Evolutionary conservation across 1,140 invertebrate species (phyloP).

Genomic region (Mya arenaria): DNA sequence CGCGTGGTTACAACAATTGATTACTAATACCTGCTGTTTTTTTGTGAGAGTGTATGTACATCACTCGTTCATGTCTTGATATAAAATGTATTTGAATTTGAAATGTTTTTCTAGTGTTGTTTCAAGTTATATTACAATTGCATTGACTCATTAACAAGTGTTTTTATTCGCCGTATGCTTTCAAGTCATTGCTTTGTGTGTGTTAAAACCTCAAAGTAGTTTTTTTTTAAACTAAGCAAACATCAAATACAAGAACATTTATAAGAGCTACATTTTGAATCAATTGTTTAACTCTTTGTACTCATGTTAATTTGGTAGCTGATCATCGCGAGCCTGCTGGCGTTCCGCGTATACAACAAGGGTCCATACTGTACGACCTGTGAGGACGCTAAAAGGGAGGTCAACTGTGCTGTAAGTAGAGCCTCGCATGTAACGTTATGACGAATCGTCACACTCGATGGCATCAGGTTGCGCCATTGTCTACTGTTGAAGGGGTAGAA

Average conservation of each 20-base stretch:
- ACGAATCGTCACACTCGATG: no score
- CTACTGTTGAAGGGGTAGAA: no score
- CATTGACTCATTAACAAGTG: neutral
- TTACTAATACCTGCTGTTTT: neutral
- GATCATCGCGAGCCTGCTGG: constrained; percentile 17
- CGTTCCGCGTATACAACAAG: constrained; percentile 46
- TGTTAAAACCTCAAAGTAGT: neutral
- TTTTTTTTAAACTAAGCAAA: neutral
- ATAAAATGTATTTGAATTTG: neutral
- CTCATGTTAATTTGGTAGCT: no score
- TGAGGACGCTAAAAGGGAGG: constrained; percentile 10
- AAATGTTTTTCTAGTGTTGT: neutral
- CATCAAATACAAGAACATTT: neutral
- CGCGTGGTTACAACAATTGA: neutral
- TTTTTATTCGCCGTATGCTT: neutral
- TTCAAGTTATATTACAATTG: neutral
- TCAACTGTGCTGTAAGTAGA: constrained; percentile 46
- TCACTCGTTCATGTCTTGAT: neutral
- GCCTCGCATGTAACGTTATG: no score
- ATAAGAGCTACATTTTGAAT: neutral
- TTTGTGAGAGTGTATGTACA: neutral
- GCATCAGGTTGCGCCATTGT: no score
- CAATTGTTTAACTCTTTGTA: neutral
- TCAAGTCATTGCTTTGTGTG: neutral
- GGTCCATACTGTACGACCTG: neutral